These are phyloP conservation scores for Halictus quadricinctus DNA, from an alignment of 2,888 invertebrate genomes.

Conservation along the genomic window DNA sequence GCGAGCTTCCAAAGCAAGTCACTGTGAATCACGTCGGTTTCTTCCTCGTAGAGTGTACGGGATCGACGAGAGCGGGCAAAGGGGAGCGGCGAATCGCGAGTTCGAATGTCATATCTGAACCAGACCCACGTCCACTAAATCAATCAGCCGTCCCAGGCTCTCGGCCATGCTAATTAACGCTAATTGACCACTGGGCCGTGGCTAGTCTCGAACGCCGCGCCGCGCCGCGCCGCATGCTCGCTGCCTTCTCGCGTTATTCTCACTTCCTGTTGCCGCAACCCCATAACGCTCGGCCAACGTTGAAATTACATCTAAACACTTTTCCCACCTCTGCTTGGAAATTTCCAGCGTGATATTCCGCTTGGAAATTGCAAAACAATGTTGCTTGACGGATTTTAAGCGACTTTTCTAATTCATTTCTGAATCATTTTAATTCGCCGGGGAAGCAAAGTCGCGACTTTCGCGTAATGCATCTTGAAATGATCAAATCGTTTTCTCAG, in stretches of 20 bases:
- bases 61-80: conserved; percentile 26
- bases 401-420: too few species aligned
- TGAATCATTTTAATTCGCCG: too few species aligned
- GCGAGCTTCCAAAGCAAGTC: conserved; percentile 57
- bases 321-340: background rate
- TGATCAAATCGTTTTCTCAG: too few species aligned
- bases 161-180: conserved; percentile 72
- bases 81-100: conserved; percentile 36
- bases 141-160: conserved; percentile 66
- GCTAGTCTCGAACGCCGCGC: conserved; percentile 34
- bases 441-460: too few species aligned
- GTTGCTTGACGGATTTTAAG: background rate
- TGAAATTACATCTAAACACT: background rate
- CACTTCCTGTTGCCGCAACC: conserved; percentile 8
- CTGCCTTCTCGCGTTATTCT: background rate
- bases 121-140: conserved; percentile 70
- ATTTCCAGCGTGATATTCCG: background rate
- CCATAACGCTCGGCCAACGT: background rate
- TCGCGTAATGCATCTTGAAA: too few species aligned
- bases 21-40: conserved; percentile 63
- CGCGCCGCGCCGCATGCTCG: background rate
- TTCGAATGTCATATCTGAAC: conserved; percentile 46
- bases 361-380: background rate
- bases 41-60: conserved; percentile 12
- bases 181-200: conserved; percentile 71